A percentile compares a stretch with the other conserved stretches of the same genome.
Conservation (phyloP, 2,888 invertebrate genomes). For the Merodon equestris region DNA sequence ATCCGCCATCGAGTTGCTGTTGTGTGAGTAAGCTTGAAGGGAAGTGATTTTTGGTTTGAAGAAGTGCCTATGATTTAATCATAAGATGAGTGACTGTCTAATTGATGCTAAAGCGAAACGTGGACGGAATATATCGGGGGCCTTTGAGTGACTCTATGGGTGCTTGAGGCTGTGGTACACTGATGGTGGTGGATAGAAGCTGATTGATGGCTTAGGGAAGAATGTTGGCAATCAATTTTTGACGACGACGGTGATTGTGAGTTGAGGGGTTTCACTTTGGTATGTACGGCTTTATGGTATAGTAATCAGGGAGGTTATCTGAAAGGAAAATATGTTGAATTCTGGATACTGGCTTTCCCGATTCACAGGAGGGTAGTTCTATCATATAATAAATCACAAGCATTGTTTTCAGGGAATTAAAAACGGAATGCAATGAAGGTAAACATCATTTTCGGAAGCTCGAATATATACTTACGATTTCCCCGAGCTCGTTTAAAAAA, state of each 20-base stretch:
- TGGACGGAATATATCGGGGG: constrained; percentile 51
- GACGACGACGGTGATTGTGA: constrained; percentile 12
- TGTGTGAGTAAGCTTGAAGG: neutral
- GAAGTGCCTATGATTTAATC: constrained; percentile 65
- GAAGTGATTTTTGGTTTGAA: constrained; percentile 46
- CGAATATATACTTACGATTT: too few relatives aligned
- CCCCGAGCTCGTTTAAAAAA: too few relatives aligned
- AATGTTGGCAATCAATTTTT: constrained; percentile 34
- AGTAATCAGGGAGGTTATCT: too few relatives aligned
- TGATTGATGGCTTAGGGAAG: constrained; percentile 48
- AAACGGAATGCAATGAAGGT: too few relatives aligned
- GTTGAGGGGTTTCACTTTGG: too few relatives aligned
- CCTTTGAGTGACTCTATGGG: neutral
- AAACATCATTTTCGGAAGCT: too few relatives aligned
- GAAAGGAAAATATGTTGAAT: too few relatives aligned
- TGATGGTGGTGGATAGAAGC: constrained; percentile 14
- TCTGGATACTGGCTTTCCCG: too few relatives aligned
- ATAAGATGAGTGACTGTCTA: constrained; percentile 65
- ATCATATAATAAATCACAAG: too few relatives aligned
- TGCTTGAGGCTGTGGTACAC: constrained; percentile 6
- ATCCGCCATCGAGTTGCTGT: neutral
- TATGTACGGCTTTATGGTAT: too few relatives aligned
- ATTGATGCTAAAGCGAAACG: constrained; percentile 62
- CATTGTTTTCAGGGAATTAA: too few relatives aligned
- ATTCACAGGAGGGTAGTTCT: too few relatives aligned